These are phyloP conservation scores for Odontamblyopus lacepedii DNA, from an alignment of 2,797 vertebrate genomes.

Conservation along the genomic window DNA sequence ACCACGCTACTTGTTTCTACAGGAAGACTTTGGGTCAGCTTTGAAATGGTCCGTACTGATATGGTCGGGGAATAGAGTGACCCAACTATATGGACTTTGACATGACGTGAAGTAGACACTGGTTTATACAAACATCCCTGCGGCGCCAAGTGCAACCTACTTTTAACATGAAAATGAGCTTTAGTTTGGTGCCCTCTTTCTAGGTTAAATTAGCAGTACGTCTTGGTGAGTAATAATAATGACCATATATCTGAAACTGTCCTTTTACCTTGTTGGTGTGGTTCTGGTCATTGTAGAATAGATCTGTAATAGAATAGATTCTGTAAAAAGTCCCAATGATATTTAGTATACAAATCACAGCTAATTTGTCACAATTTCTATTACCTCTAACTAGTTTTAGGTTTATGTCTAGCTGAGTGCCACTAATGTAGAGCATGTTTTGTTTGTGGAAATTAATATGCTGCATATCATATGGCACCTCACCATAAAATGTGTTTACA, in stretches of 20 bases:
- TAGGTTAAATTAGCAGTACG: background rate
- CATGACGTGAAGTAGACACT: background rate
- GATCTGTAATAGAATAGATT: too few relatives aligned
- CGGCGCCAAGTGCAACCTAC: background rate
- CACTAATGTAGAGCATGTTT: background rate
- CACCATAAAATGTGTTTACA: background rate
- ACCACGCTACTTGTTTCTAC: background rate
- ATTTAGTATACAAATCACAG: background rate
- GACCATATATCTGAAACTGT: background rate
- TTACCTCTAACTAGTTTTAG: background rate
- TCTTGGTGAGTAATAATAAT: background rate
- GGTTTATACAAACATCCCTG: background rate
- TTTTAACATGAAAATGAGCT: background rate
- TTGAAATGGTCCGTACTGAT: background rate
- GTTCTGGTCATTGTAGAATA: background rate
- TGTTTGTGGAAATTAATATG: background rate
- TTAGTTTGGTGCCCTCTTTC: background rate
- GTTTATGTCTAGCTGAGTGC: background rate
- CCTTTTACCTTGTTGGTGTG: background rate
- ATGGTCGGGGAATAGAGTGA: background rate
- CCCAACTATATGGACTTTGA: conserved; percentile 15
- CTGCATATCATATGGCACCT: background rate
- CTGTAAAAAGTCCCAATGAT: background rate
- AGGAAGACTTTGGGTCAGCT: background rate
- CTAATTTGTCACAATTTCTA: background rate